Conservation (phyloP, 2,113 vertebrate species). For the Dasyprocta punctata region DNA sequence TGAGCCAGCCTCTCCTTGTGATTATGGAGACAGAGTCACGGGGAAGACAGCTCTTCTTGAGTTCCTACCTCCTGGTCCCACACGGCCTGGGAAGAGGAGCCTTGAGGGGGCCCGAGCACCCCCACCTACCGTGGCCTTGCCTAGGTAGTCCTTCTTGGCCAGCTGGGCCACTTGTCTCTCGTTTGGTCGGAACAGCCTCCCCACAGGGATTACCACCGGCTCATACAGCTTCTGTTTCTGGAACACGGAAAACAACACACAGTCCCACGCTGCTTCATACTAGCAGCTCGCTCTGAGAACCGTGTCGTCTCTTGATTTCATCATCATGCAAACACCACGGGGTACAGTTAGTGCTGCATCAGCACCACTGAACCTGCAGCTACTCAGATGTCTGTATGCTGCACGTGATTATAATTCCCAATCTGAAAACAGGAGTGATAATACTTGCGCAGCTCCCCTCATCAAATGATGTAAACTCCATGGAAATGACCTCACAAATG, state of each 20-base stretch:
- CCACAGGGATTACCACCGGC: conserved; percentile 87
- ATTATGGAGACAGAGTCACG: neutral
- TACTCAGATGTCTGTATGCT: neutral
- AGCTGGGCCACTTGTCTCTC: conserved; percentile 96
- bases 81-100: accelerated
- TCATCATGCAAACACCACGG: too few relatives aligned
- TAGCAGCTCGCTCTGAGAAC: neutral
- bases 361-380: too few relatives aligned
- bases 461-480: neutral
- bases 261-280: neutral
- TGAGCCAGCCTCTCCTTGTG: neutral
- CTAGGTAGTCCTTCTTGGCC: conserved; percentile 97
- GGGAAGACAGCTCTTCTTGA: neutral
- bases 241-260: neutral
- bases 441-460: neutral
- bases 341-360: neutral
- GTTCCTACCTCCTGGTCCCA: neutral
- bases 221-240: conserved; percentile 95
- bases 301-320: accelerated
- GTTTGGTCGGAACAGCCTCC: conserved; percentile 94
- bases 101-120: accelerated
- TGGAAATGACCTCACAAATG: neutral
- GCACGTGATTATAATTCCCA: neutral
- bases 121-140: conserved; percentile 93
- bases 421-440: neutral